Conservation (phyloP, 2,888 invertebrate species). For the Papilio elwesi region DNA sequence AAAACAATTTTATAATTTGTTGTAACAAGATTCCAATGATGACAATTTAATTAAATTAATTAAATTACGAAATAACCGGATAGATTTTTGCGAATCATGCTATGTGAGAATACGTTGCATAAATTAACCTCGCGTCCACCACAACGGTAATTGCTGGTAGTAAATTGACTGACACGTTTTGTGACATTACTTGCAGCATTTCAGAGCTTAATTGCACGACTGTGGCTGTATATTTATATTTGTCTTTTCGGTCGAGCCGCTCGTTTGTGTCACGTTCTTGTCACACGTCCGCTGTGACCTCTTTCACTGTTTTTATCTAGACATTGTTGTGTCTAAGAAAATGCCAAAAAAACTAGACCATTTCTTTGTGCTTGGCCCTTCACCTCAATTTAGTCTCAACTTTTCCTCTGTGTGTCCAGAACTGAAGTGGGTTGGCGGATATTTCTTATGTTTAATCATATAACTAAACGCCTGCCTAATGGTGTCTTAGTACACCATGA, state of each 20-base stretch:
- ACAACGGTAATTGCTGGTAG: not conserved
- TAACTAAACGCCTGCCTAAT: too few species aligned
- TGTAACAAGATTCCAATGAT: too few species aligned
- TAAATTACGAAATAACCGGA: too few species aligned
- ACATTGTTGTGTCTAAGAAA: slow-evolving; percentile 3
- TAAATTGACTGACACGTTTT: not conserved
- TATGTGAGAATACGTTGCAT: too few species aligned
- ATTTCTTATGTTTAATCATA: not conserved
- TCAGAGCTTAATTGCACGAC: not conserved
- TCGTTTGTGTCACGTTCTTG: not conserved
- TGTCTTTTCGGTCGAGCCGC: not conserved
- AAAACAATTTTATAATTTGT: too few species aligned
- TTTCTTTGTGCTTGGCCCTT: not conserved
- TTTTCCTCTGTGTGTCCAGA: not conserved
- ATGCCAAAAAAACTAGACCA: slow-evolving; percentile 4
- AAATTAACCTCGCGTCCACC: not conserved
- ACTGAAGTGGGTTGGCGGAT: not conserved
- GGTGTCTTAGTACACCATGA: too few species aligned
- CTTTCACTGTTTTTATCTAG: slow-evolving; percentile 10
- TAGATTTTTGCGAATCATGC: too few species aligned
- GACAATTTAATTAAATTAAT: too few species aligned
- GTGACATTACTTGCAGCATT: not conserved
- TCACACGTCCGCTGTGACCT: not conserved
- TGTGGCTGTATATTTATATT: not conserved
- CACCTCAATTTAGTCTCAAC: not conserved